A percentile compares a stretch with the other conserved stretches of the same genome.
These are phyloP conservation scores for Labroides dimidiatus DNA, from an alignment of 2,797 vertebrate species.

Conservation along the genomic window DNA sequence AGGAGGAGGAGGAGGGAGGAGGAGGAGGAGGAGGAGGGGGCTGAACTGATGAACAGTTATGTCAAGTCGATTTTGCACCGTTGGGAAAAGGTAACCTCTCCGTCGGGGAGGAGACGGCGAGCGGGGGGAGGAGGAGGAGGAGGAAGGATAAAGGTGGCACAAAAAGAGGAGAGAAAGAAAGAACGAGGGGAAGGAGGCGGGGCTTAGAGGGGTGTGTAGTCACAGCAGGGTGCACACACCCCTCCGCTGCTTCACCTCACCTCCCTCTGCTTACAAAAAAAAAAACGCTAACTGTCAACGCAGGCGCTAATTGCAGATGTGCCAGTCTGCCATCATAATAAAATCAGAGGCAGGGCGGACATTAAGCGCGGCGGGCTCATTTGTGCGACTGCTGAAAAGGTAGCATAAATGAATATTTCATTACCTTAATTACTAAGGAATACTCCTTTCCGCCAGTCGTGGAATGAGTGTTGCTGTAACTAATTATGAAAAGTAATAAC, in stretches of 20 bases:
- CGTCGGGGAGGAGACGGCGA: constrained; percentile 52
- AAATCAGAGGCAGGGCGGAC: constrained; percentile 95
- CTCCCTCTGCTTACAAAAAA: constrained; percentile 91
- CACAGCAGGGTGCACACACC: constrained; percentile 73
- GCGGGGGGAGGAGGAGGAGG: constrained; percentile 48
- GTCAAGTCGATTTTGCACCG: constrained; percentile 98
- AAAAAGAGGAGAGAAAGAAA: constrained; percentile 56
- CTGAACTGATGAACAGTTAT: constrained; percentile 98
- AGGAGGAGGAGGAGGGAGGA: too few species aligned
- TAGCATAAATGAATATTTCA: constrained; percentile 99
- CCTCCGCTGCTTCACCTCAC: constrained; percentile 65
- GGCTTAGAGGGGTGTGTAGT: constrained; percentile 77
- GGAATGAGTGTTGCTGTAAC: constrained; percentile 93
- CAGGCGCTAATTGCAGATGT: constrained; percentile 97
- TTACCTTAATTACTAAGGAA: constrained; percentile 99
- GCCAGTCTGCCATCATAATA: constrained; percentile 98
- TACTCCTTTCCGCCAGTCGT: constrained; percentile 95
- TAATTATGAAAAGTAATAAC: constrained; percentile 92
- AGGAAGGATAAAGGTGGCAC: constrained; percentile 63
- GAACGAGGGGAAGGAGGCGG: constrained; percentile 72
- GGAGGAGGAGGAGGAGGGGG: not conserved
- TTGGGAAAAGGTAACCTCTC: constrained; percentile 99
- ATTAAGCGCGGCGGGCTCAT: constrained; percentile 98
- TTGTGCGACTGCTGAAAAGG: constrained; percentile 98
- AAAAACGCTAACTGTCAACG: constrained; percentile 85